Evolutionary conservation across 1,140 invertebrate genomes (phyloP), one percentile per base, ranked within the genome.

Genomic region (Bombus affinis): DNA sequence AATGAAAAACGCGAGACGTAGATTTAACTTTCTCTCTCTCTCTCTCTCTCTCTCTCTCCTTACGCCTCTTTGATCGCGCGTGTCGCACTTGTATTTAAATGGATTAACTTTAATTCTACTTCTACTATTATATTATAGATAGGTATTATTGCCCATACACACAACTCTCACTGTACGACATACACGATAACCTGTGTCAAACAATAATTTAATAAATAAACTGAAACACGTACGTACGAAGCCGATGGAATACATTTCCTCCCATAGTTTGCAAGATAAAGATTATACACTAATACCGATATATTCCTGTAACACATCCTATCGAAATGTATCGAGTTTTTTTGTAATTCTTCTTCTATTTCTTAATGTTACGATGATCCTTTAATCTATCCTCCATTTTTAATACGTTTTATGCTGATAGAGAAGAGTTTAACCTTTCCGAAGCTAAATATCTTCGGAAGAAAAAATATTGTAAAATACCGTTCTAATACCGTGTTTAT

Each of bases 161-260:
- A 94, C 92, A 92, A 93, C 87, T 91, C 92, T 95, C 93, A 91
- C 92, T 95, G 93, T 94, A 95, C 92, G 92, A 94, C 93, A 95
- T 94, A 94, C 92, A 93, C 94, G 93, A 94, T 95, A 94, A 94
- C 91, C 93, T 94, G 93, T 95, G 94, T 94, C 93, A 94, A 78
- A 93, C 92, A 93, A 93, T 95, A 94, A 95, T 95, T 95, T 95
- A 95, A 95, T 95, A 95, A 94, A 95, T 95, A 95, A 95, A 94
- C 91, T 94, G 90, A 95, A 95, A 95, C 91, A 92, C 93, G 94
- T 95, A 95, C 93, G 93, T 95, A 95, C 93, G 92, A 93, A 93
- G 76, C 71, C 78, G 35, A 68, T 82, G 81, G 62, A 66, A 79
- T 88, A 70, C 32, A 59, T 90, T 88, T 78, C 68, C 81, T 32